phyloP scores from a whole-genome alignment of 2,113 vertebrate genomes.

The Nothobranchius furzeri region DNA sequence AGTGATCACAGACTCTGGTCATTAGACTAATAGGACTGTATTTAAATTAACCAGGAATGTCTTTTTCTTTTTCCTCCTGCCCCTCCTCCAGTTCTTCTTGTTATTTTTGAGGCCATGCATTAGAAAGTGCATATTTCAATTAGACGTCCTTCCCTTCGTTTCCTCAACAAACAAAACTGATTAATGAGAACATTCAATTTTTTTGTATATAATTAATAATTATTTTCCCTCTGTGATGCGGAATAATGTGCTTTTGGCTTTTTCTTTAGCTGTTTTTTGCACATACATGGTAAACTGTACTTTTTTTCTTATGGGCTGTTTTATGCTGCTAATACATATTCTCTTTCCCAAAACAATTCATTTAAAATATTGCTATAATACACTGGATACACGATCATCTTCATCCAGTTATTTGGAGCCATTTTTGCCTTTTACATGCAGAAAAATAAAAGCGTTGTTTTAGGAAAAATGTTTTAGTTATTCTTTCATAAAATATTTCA shows the following conservation, averaged over 20 bases:
- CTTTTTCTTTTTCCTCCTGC: slow-evolving; percentile 45
- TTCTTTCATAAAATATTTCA: no score
- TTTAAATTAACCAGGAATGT: slow-evolving; percentile 86
- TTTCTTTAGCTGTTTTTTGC: slow-evolving; percentile 21
- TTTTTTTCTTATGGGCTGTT: slow-evolving; percentile 9
- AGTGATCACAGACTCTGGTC: slow-evolving; percentile 93
- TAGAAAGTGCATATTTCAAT: slow-evolving; percentile 62
- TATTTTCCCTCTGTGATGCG: slow-evolving; percentile 75
- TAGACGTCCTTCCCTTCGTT: slow-evolving; percentile 53
- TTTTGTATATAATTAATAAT: slow-evolving; percentile 73
- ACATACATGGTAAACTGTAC: slow-evolving; percentile 8
- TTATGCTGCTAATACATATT: neutral
- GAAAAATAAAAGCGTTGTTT: no score
- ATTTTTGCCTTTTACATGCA: no score
- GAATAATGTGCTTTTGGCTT: slow-evolving; percentile 62
- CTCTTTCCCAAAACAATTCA: neutral
- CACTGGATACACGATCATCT: no score
- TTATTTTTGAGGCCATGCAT: slow-evolving; percentile 61
- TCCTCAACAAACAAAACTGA: slow-evolving; percentile 64
- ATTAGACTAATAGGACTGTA: slow-evolving; percentile 98
- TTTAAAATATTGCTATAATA: no score
- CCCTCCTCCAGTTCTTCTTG: slow-evolving; percentile 46
- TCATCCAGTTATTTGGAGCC: no score
- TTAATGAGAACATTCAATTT: slow-evolving; percentile 58
- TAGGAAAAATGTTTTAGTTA: no score